Conservation (phyloP, 1,140 invertebrate genomes). For the Drosophila ironensis region DNA sequence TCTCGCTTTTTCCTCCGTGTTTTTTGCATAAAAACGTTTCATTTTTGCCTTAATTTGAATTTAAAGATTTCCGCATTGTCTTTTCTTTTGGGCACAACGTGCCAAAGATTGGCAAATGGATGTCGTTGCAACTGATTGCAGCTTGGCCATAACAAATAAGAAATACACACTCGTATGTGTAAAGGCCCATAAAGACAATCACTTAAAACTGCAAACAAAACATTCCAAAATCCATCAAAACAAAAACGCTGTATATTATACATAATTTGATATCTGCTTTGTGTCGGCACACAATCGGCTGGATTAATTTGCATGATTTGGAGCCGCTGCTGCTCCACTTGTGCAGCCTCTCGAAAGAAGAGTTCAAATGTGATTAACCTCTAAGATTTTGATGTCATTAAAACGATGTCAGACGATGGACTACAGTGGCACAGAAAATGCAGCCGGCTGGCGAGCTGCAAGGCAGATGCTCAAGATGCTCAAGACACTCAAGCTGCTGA, state of each 20-base stretch:
- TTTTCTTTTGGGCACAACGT: slow-evolving; percentile 23
- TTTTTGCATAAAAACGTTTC: slow-evolving; percentile 41
- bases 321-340: slow-evolving; percentile 29
- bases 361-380: slow-evolving; percentile 80
- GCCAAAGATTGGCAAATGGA: slow-evolving; percentile 43
- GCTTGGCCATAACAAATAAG: background rate
- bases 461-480: too few species aligned
- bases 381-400: slow-evolving; percentile 65
- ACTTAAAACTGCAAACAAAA: too few species aligned
- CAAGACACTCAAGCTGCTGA: background rate
- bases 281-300: too few species aligned
- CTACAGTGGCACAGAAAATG: slow-evolving; percentile 19
- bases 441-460: slow-evolving; percentile 10
- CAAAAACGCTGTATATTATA: too few species aligned
- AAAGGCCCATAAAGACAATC: too few species aligned
- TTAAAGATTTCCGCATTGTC: slow-evolving; percentile 73
- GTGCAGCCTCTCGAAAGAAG: slow-evolving; percentile 15
- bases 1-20: slow-evolving; percentile 39
- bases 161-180: background rate
- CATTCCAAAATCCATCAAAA: too few species aligned
- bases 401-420: slow-evolving; percentile 64
- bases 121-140: slow-evolving; percentile 44
- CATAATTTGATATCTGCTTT: too few species aligned
- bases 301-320: slow-evolving; percentile 25
- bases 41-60: slow-evolving; percentile 67